These are phyloP conservation scores for Melinopterus prodromus DNA, from an alignment of 2,888 invertebrate genomes.

Conservation along the genomic window DNA sequence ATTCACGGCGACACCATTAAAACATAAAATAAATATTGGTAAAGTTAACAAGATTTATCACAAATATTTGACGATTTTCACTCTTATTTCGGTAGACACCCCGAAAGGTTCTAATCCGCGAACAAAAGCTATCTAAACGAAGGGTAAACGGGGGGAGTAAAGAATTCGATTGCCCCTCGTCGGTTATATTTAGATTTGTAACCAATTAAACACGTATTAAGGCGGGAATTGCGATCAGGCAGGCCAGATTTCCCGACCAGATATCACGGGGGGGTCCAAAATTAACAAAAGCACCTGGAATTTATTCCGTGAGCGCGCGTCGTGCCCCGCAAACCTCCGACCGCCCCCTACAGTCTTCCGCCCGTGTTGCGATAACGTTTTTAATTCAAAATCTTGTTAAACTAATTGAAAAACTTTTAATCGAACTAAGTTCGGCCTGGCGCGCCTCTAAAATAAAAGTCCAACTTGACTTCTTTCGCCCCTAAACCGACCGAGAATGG, in stretches of 20 bases:
- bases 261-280: background rate
- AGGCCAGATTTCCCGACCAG: background rate
- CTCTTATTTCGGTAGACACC: background rate
- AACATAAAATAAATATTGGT: background rate
- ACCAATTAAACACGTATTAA: background rate
- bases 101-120: background rate
- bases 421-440: conserved; percentile 30
- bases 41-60: background rate
- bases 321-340: background rate
- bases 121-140: background rate
- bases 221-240: background rate
- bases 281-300: background rate
- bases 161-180: background rate
- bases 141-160: background rate
- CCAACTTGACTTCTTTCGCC: conserved; percentile 5
- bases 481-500: background rate
- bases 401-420: conserved; percentile 45
- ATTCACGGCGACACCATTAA: background rate
- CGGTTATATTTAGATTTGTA: background rate
- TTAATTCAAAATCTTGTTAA: conserved; percentile 39
- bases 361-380: conserved; percentile 27
- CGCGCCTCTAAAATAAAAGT: conserved; percentile 4
- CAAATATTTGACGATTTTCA: background rate
- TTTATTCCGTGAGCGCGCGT: background rate
- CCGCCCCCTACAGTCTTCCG: background rate